Base-by-base conservation (phyloP, 1,140 invertebrate genomes). In the Lepidotrigona ventralis region DNA sequence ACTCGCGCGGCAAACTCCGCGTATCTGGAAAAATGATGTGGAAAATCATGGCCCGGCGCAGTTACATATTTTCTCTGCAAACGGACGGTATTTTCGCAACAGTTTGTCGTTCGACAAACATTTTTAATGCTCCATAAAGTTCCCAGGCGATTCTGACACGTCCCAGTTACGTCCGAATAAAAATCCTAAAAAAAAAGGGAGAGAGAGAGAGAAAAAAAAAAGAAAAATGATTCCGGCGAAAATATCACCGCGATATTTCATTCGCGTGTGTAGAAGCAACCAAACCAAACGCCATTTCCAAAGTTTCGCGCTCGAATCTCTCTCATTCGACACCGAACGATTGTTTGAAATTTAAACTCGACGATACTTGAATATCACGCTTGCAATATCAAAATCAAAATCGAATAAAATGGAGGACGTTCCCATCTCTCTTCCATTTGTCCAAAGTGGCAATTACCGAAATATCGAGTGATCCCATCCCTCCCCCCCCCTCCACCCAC, bases 61-160 rank as follows among this genome's bases (percentile, higher is more conserved):
- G 39, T 39, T 46, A 12, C 51, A 29, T 29, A 72, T 72, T 72
- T 72, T 29, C 11, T 26, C 26, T 23, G 71, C 71, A 54, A 72
- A 72, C 71, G 54, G 51, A 17, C 19, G 21, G 12, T 54, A 72
- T 72, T 72, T 72, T 72, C 51, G 26, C 46, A 72, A 29, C 26
- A 54, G 26, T 54, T 8, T 39, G 51, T 69, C n/a, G 29, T 72
- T 72, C n/a, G n/a, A 54, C 71, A 72, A 72, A 72, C 51, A 72
- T 72, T 72, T 54, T 72, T 54, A 26, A 72, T 72, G 33, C 71
- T 29, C 51, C 51, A 72, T 72, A 72, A 72, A 54, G 23, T 72
- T 54, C 39, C 39, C 46, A 15, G 9, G 26, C 46, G 51, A 72
- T 72, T 54, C 54, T 29, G n/a, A 72, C 46, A 72, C 29, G 39